Evolutionary conservation across 1,140 invertebrate species (phyloP).

Genomic region (Aphidius gifuensis): DNA sequence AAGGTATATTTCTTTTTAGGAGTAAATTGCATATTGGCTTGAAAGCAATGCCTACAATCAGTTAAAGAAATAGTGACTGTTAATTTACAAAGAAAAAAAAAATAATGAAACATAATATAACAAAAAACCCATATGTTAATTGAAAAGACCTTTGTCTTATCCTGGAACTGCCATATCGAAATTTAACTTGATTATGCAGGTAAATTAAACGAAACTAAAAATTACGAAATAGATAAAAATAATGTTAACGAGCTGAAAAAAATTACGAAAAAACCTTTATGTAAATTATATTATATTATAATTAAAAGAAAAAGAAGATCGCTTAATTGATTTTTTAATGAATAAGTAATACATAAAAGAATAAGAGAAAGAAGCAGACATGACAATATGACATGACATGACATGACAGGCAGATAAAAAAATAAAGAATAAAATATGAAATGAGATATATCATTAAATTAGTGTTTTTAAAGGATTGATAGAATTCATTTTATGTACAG

Average conservation of each 20-base stretch:
- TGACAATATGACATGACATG: no score
- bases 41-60: no score
- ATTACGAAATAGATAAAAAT: conserved; percentile 34
- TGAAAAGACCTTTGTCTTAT: conserved; percentile 51
- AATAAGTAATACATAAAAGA: conserved; percentile 46
- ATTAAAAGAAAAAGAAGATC: conserved; percentile 54
- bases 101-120: no score
- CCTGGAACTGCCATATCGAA: conserved; percentile 64
- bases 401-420: not conserved
- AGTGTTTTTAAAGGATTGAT: conserved; percentile 58
- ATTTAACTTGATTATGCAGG: conserved; percentile 44
- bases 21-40: no score
- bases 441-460: conserved; percentile 58
- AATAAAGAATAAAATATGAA: conserved; percentile 21
- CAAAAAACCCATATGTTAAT: no score
- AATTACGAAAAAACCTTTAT: conserved; percentile 47
- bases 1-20: no score
- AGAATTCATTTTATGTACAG: conserved; percentile 65
- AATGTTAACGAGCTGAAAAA: conserved; percentile 37
- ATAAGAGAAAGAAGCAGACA: no score
- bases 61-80: no score
- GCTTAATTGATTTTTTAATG: conserved; percentile 54
- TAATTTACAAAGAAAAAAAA: no score
- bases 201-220: not conserved
- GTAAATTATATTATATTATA: conserved; percentile 53